Evolutionary conservation across 2,113 vertebrate genomes (phyloP).

Genomic region (Oriolus oriolus): DNA sequence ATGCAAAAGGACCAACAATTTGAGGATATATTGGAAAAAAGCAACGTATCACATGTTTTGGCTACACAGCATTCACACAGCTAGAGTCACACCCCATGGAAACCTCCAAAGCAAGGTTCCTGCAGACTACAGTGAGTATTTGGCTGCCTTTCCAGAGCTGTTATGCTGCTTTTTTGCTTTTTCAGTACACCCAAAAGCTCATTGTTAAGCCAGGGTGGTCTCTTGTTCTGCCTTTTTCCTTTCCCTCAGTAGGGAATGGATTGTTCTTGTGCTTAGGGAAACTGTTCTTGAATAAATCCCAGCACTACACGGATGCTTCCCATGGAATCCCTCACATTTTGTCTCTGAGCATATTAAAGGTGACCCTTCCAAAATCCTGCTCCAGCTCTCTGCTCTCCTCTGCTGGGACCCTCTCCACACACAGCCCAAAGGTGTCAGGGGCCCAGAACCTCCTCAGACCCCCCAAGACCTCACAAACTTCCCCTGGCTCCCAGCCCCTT

Average conservation of each 20-base stretch:
- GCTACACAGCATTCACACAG: background rate
- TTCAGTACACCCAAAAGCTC: background rate
- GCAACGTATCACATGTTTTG: accelerated
- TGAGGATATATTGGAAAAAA: background rate
- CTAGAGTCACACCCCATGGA: background rate
- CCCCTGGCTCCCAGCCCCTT: background rate
- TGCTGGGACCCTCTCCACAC: background rate
- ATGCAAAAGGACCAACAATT: background rate
- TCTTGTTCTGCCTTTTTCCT: background rate
- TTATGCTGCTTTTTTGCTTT: background rate
- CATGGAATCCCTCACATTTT: background rate
- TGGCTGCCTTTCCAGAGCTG: background rate
- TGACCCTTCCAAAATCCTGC: background rate
- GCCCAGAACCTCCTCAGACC: background rate
- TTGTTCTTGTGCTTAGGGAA: background rate
- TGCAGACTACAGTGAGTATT: background rate
- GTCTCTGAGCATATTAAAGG: background rate
- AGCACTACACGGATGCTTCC: background rate
- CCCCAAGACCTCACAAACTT: background rate
- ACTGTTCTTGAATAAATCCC: background rate
- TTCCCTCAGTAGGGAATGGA: background rate
- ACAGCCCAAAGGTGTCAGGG: accelerated
- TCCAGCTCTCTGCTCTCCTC: background rate
- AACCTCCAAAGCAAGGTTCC: background rate
- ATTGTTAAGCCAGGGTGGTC: background rate